Conservation (phyloP, 2,113 vertebrate genomes). For the Actenoides hombroni region DNA sequence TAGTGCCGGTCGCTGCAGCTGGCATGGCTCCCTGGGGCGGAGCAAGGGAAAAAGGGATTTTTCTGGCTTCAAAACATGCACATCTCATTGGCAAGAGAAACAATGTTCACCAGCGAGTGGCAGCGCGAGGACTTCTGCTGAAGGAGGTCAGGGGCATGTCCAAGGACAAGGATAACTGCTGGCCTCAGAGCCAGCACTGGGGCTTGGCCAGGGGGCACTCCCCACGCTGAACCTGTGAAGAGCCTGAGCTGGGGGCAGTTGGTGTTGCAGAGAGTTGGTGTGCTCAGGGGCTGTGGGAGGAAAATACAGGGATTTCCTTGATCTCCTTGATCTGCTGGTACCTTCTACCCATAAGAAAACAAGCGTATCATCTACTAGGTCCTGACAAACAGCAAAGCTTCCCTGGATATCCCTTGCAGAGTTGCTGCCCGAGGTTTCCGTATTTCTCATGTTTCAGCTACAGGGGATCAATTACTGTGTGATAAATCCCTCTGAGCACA, state of each 20-base stretch:
- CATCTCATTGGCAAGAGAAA: accelerated
- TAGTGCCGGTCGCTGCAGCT: accelerated
- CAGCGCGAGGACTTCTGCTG: not conserved
- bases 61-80: not conserved
- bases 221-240: not conserved
- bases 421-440: not conserved
- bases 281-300: not conserved
- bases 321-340: not conserved
- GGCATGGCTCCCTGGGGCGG: not conserved
- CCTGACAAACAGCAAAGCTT: not conserved
- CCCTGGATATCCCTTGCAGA: not conserved
- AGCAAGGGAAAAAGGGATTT: not conserved
- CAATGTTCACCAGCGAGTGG: accelerated
- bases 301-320: not conserved
- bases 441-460: not conserved
- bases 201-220: accelerated
- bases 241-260: accelerated
- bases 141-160: not conserved
- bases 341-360: accelerated
- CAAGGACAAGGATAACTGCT: not conserved
- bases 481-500: not conserved
- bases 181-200: not conserved
- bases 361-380: not conserved
- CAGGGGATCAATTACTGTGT: not conserved
- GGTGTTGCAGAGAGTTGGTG: not conserved